Evolutionary conservation across 2,113 vertebrate genomes (phyloP), one percentile per base, ranked within the genome.

Genomic region (Chitala chitala): DNA sequence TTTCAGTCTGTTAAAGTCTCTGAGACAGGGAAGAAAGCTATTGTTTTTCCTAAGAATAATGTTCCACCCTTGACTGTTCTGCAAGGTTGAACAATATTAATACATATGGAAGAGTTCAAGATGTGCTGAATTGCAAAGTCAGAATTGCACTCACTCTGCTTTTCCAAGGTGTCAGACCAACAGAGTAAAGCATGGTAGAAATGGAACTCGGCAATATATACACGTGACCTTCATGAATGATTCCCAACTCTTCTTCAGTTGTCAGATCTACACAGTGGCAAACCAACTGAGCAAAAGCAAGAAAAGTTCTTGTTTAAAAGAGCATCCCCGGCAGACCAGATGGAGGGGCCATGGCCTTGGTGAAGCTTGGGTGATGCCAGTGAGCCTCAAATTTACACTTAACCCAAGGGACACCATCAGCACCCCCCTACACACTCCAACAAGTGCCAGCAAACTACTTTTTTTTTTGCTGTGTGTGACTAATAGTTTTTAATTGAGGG

Each of bases 401-500:
- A 33, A 29, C 58, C 58, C 58, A 13, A 33, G 58, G 58, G 38
- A 63, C 3, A 33, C 17, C 59, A 36, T 63, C 59, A 29, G 59
- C 59, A n/a, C 38, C 33, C 31, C 59, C 58, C 17, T 3, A n/a
- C 59, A n/a, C 17, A 8, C 33, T 29, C 78, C 73, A 71, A 77
- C 80, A 79, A 46, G 80, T 84, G 84, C 82, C 85, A 85, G 80
- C 71, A 78, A 61, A 81, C 78, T 77, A 75, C 81, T 84, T 65
- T 36, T 85, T 85, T 83, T 83, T 84, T 88, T 77, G 81, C 75
- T 80, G 80, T 75, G 83, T 84, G 81, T 88, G 87, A 89, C 83
- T 87, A 86, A 87, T 86, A 83, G 83, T 83, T n/a, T 85, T 86
- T 87, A 87, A 89, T 88, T 86, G 84, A 83, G 88, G 87, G 86